Evolutionary conservation across 2,888 invertebrate genomes (phyloP).

Genomic region (Oligia strigilis): DNA sequence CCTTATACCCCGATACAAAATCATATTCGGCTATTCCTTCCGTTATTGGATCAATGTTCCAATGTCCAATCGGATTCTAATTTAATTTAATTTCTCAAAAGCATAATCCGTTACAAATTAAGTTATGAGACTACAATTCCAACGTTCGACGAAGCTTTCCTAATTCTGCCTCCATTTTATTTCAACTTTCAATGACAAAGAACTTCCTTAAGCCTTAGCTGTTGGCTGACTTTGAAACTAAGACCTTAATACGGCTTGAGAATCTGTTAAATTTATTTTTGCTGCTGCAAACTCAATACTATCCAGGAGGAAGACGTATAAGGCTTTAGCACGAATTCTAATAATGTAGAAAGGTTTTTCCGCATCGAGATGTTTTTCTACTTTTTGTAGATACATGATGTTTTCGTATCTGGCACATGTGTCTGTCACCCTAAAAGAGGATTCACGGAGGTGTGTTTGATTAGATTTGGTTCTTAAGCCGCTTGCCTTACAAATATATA

Average conservation of each 20-base stretch:
- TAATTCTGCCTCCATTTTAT: constrained; percentile 31
- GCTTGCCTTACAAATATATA: constrained; percentile 5
- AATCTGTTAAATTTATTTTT: constrained; percentile 27
- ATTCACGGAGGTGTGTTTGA: constrained; percentile 30
- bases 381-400: constrained; percentile 4
- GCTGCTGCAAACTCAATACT: background rate
- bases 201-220: constrained; percentile 13
- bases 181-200: constrained; percentile 32
- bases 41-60: constrained; percentile 29
- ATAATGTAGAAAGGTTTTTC: constrained; percentile 41
- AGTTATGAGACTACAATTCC: constrained; percentile 26
- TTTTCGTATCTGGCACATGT: constrained; percentile 2
- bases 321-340: constrained; percentile 16
- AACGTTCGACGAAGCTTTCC: background rate
- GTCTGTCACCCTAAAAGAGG: constrained; percentile 6
- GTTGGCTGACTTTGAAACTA: constrained; percentile 27
- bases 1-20: constrained; percentile 3
- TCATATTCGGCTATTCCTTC: constrained; percentile 13
- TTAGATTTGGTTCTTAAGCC: constrained; percentile 16
- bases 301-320: background rate
- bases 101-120: constrained; percentile 27
- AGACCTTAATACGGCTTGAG: constrained; percentile 18
- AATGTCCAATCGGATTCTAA: background rate
- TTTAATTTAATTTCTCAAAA: constrained; percentile 36
- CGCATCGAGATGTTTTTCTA: constrained; percentile 1